Evolutionary conservation across 2,797 vertebrate genomes (phyloP).

Genomic region (Sebastes wilsoni): DNA sequence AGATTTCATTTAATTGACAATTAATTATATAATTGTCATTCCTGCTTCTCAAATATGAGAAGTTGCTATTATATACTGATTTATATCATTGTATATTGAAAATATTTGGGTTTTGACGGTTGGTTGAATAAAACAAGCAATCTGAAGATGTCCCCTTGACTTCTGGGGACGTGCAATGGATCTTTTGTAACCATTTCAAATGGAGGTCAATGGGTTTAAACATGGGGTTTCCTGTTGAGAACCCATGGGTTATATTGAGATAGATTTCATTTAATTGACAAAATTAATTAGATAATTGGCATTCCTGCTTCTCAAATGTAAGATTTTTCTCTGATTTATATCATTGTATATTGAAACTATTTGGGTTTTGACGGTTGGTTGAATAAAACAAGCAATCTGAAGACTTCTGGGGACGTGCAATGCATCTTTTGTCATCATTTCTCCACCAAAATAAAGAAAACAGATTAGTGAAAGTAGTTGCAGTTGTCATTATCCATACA

Average conservation of each 20-base stretch:
- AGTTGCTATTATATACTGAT: neutral
- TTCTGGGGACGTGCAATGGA: neutral
- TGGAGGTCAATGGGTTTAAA: neutral
- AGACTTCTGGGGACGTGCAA: neutral
- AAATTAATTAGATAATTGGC: neutral
- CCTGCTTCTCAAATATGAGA: neutral
- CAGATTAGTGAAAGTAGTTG: neutral
- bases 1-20: neutral
- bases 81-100: neutral
- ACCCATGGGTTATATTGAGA: neutral
- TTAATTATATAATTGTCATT: neutral
- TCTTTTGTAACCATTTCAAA: neutral
- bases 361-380: neutral
- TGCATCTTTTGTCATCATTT: neutral
- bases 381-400: neutral
- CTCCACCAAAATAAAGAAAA: neutral
- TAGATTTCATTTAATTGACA: neutral
- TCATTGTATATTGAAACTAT: neutral
- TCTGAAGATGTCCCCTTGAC: neutral
- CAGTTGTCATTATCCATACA: neutral
- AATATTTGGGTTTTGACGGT: neutral
- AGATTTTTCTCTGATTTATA: neutral
- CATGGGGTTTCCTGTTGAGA: neutral
- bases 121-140: neutral
- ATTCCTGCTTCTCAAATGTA: neutral